phyloP scores from a whole-genome alignment of 2,113 vertebrate genomes.

The Zapornia atra region DNA sequence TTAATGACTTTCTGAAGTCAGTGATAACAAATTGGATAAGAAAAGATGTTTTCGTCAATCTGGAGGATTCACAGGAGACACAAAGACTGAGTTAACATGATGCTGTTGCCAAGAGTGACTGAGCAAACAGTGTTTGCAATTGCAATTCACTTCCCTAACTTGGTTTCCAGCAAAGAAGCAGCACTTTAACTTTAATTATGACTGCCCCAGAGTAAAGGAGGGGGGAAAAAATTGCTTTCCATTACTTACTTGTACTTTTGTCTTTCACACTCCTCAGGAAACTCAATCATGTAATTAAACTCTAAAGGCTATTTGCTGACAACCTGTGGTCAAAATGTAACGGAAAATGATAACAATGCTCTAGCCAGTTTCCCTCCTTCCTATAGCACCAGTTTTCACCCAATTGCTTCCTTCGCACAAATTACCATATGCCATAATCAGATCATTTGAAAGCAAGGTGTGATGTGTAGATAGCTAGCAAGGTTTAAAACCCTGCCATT shows the following conservation, averaged over 20 bases:
- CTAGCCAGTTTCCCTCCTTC: background rate
- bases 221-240: background rate
- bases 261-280: slow-evolving; percentile 22
- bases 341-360: background rate
- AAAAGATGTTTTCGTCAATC: slow-evolving; percentile 44
- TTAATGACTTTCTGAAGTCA: slow-evolving; percentile 62
- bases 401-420: background rate
- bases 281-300: slow-evolving; percentile 19
- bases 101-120: slow-evolving; percentile 43
- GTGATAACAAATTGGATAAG: slow-evolving; percentile 52
- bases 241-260: background rate
- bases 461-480: background rate
- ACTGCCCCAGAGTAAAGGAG: slow-evolving; percentile 21
- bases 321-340: background rate
- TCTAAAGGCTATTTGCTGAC: slow-evolving; percentile 36
- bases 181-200: slow-evolving; percentile 60
- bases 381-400: background rate
- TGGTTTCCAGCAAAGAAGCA: slow-evolving; percentile 20
- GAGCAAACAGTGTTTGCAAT: slow-evolving; percentile 51
- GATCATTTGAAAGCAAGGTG: background rate
- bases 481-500: background rate
- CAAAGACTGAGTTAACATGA: slow-evolving; percentile 35
- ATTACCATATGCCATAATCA: background rate
- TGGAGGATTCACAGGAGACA: slow-evolving; percentile 20
- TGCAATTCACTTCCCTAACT: slow-evolving; percentile 50